phyloP scores from a whole-genome alignment of 1,140 invertebrate species.

The Nylanderia fulva region DNA sequence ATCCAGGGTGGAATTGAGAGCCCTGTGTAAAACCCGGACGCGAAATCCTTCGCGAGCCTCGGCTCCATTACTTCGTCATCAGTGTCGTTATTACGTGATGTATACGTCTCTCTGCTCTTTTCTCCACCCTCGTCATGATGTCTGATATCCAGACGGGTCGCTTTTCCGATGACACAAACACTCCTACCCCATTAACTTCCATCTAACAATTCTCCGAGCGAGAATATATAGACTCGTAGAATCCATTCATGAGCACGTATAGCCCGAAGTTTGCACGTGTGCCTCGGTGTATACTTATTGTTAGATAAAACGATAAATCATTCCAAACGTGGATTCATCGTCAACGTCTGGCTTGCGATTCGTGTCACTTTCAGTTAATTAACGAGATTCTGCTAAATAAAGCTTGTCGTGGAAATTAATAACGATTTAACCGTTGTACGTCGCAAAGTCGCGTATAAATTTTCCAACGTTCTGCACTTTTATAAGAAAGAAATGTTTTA shows the following conservation, averaged over 20 bases:
- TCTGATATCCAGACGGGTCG: constrained; percentile 7
- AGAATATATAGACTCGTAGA: background rate
- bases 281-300: constrained; percentile 14
- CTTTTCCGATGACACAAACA: constrained; percentile 4
- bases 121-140: constrained; percentile 26
- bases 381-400: background rate
- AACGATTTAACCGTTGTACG: too few species aligned
- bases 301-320: constrained; percentile 63
- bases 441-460: background rate
- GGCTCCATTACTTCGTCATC: constrained; percentile 54
- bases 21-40: constrained; percentile 10
- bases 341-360: constrained; percentile 44
- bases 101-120: constrained; percentile 21
- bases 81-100: constrained; percentile 44
- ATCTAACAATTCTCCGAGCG: constrained; percentile 58
- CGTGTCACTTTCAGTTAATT: constrained; percentile 37
- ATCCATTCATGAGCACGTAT: constrained; percentile 20
- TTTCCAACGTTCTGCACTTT: background rate
- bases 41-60: constrained; percentile 28
- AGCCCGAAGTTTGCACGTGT: background rate
- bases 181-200: background rate
- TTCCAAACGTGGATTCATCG: constrained; percentile 53
- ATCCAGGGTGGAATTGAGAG: background rate
- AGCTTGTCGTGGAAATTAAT: too few species aligned
- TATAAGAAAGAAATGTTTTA: background rate